Evolutionary conservation across 1,140 invertebrate species (phyloP), one percentile per base, ranked within the genome.

Genomic region (Drosophila santomea): DNA sequence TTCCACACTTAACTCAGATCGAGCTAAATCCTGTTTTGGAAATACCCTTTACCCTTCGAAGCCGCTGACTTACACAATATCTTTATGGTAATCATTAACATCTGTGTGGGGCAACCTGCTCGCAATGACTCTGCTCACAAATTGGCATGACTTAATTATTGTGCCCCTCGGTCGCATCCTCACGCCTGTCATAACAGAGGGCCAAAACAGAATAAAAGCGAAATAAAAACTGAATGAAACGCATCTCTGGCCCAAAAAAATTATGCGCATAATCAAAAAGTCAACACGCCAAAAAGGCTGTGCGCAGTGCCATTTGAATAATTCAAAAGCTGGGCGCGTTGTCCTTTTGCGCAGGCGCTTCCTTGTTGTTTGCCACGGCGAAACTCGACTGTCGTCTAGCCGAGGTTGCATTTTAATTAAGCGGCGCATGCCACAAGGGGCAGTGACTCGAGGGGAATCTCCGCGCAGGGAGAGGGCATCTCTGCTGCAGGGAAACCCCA

Each of bases 201-300:
- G 25, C 48, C 4, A 28, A 48, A 4, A 6, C 14, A 1, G n/a
- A 10, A 12, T 28, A 12, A 52, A 48, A 4, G 2, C 14, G 1
- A 8, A 10, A 12, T 28, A 12, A 52, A 52, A 36, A 12, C 48
- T 7, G 32, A 52, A 25, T 25, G 25, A 25, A 25, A 15, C 63
- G 28, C 44, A 36, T 28, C 39, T 68, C 39, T 55, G 14, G 51
- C 43, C 60, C 51, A 60, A 73, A 86, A 20, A 17, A 80, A 86
- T 90, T 90, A 90, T 90, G 88, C 88, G 88, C 88, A 90, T 91
- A 90, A 90, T 90, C 86, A 90, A 80, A 74, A 57, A 88, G 83
- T 84, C 84, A 80, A 89, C 71, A 88, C 75, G 68, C 75, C 72
- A 83, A 88, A 88, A 88, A 88, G 80, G 80, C 83, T 56, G 56